Conservation (phyloP, 2,888 invertebrate genomes). For the Heliconius ismenius region DNA sequence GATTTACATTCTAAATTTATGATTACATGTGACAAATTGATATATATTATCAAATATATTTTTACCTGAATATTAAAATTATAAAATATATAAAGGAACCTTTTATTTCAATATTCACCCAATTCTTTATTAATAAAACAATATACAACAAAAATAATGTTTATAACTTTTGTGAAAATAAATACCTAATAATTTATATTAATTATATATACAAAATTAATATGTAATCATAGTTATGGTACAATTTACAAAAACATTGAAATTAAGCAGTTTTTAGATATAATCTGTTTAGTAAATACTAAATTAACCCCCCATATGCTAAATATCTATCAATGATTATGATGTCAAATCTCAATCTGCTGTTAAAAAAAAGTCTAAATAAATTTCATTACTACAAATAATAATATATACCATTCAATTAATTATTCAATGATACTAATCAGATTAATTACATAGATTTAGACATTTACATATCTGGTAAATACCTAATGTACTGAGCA, state of each 20-base stretch:
- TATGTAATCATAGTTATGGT: neutral
- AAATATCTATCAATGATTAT: no score
- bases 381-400: no score
- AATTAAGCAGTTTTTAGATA: neutral
- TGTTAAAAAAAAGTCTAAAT: no score
- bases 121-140: neutral
- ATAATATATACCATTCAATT: no score
- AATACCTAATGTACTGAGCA: no score
- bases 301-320: no score
- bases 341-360: no score
- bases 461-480: no score
- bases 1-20: constrained; percentile 8
- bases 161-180: neutral
- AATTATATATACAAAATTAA: constrained; percentile 8
- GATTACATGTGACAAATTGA: constrained; percentile 17
- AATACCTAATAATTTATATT: neutral
- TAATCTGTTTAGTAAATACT: neutral
- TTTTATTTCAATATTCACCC: constrained; percentile 9
- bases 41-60: constrained; percentile 20
- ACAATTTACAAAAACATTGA: neutral
- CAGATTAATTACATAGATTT: no score
- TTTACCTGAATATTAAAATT: constrained; percentile 5
- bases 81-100: neutral
- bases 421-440: no score
- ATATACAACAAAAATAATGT: neutral